Conservation (phyloP, 1,140 invertebrate species). For the Lineus longissimus region DNA sequence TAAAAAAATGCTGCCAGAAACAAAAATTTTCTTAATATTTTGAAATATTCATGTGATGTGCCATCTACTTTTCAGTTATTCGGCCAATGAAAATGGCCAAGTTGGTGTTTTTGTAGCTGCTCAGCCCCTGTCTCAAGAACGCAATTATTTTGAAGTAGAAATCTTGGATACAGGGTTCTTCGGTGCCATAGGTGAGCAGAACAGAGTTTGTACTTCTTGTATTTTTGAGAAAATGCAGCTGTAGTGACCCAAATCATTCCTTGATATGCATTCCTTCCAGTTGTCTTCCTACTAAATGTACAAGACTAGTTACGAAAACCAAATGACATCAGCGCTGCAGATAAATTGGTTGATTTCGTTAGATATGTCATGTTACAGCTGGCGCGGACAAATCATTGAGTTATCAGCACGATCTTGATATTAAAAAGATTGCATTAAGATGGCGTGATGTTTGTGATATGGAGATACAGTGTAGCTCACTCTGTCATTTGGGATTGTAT, state of each 20-base stretch:
- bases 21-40: too few species aligned
- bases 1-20: not conserved
- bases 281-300: not conserved
- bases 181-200: conserved; percentile 42
- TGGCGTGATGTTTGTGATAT: not conserved
- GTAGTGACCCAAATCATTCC: not conserved
- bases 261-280: not conserved
- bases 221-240: not conserved
- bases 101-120: conserved; percentile 53
- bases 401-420: not conserved
- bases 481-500: not conserved
- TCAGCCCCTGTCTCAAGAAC: conserved; percentile 44
- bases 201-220: not conserved
- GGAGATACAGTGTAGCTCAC: not conserved
- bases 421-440: not conserved
- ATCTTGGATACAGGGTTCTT: conserved; percentile 51
- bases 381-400: not conserved
- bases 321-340: not conserved
- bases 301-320: not conserved
- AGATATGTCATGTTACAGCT: not conserved
- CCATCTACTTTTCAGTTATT: conserved; percentile 46
- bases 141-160: conserved; percentile 56
- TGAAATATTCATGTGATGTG: too few species aligned
- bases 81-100: conserved; percentile 39
- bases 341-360: not conserved